Evolutionary conservation across 2,888 invertebrate species (phyloP), one percentile per base, ranked within the genome.

Genomic region (Drosophila setosimentum): DNA sequence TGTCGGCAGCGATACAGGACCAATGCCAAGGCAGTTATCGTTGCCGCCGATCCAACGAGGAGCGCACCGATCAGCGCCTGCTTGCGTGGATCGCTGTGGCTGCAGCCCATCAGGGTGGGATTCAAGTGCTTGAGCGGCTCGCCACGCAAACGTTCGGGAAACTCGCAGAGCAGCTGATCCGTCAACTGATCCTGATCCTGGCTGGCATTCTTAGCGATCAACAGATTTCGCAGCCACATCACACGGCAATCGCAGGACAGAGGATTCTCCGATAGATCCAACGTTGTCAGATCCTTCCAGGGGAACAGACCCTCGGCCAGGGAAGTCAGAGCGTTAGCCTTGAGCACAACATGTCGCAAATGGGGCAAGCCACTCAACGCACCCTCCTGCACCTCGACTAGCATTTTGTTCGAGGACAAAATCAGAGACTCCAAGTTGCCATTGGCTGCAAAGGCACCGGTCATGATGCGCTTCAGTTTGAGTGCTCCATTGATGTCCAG

Each of bases 191-290:
- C 95, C 65, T 55, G 37, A 7, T 92, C 93, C 53, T 86, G 91
- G 24, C 85, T 84, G 48, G 83, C 92, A 55, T 93, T 93, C 61
- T 91, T 91, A 40, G 91, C 85, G 0, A 92, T 70, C 21, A 97
- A 93, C 50, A 97, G 93, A 82, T 96, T 96, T 70, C 96, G 95
- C 59, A 98, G 94, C 97, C 97, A 98, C 77, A 97, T 93, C 21
- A 97, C 93, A 66, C 96, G 95, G 89, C 98, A 98, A 90, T 96
- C 96, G 92, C 98, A 98, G 80, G 95, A 94, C 60, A 98, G 93
- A 0, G 97, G 97, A 91, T 97, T 97, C 89, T 97, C 97, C 2
- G 96, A 96, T 59, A 98, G 93, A 90, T 97, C 97, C 48, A 98
- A 92, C 24, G 95, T 95, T 37, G 95, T 94, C 35, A 98, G 93